Conservation (phyloP, 2,797 vertebrate species). For the Hoplostethus mediterraneus region DNA sequence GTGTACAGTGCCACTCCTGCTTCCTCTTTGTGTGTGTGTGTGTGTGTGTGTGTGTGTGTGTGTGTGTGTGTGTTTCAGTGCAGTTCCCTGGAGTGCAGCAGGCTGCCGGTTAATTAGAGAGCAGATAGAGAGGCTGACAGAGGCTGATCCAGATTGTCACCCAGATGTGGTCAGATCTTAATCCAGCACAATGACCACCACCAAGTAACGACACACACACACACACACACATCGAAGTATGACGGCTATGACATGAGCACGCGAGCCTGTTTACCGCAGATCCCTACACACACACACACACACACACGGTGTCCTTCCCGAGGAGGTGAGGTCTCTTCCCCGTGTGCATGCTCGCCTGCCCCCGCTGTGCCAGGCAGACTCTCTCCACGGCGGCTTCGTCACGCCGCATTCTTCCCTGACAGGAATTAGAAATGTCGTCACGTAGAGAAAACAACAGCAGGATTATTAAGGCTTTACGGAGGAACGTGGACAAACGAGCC, state of each 20-base stretch:
- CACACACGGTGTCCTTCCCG: slow-evolving; percentile 19
- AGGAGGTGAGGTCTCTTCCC: slow-evolving; percentile 35
- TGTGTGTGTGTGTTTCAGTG: slow-evolving; percentile 9
- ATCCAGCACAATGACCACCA: slow-evolving; percentile 28
- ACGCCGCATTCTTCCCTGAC: slow-evolving; percentile 73
- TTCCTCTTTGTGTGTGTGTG: slow-evolving; percentile 8
- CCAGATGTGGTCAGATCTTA: slow-evolving; percentile 59
- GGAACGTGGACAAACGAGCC: slow-evolving; percentile 50
- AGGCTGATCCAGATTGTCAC: slow-evolving; percentile 54
- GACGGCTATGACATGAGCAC: slow-evolving; percentile 9
- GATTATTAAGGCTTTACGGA: slow-evolving; percentile 63
- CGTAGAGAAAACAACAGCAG: slow-evolving; percentile 62
- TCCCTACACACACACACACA: slow-evolving; percentile 7
- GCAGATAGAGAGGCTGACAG: slow-evolving; percentile 41
- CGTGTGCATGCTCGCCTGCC: slow-evolving; percentile 22
- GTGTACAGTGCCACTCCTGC: too few relatives aligned
- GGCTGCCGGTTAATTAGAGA: slow-evolving; percentile 63
- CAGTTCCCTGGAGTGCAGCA: slow-evolving; percentile 40
- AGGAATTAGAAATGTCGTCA: slow-evolving; percentile 74
- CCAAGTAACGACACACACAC: slow-evolving; percentile 6
- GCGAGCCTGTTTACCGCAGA: slow-evolving; percentile 12
- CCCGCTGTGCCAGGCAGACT: slow-evolving; percentile 55
- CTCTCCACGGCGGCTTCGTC: slow-evolving; percentile 56
- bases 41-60: slow-evolving; percentile 25
- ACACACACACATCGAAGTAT: slow-evolving; percentile 5